Base-by-base conservation (phyloP, 1,140 invertebrate species). In the Microplitis mediator region DNA sequence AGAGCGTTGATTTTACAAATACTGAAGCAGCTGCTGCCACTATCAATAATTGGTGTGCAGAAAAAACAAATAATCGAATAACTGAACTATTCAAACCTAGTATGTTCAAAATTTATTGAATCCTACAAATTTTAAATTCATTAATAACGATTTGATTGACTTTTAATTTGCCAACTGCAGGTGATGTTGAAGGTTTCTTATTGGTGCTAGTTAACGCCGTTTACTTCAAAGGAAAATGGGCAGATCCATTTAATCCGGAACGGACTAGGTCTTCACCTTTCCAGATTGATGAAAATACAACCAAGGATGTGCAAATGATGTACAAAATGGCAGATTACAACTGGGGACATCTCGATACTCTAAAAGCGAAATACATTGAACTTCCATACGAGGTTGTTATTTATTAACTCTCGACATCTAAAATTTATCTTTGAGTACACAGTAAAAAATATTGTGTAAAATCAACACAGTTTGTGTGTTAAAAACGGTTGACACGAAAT, bases 191-290 rank as follows among this genome's bases (percentile, higher is more conserved):
- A 0, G 79, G 89, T 67, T 90, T 92, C 0, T 81, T 86, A 71
- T 85, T 94, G 78, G 84, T 95, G 11, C 80, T 95, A 31, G 88
- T 91, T 0, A 95, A 93, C 81, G 91, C 92, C 0, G 81, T 95
- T 16, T 94, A 91, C 81, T 95, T 95, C 85, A 94, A 93, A 86
- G 94, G 93, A 8, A 85, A 89, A 61, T 95, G 94, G 94, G 88
- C 89, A 69, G 79, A 86, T 1, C 89, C 89, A n/a, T 95, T 95
- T 76, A 90, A 93, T 77, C 66, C 76, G 11, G 79, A 86, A 1
- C 77, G 74, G 0, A 94, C 93, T 0, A 76, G 0, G 75, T 67
- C 75, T 0, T 79, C 80, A 52, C 88, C 88, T 76, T 94, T 94
- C 82, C 73, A 83, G 31, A 74, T 81, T 8, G 69, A 73, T 9